These are phyloP conservation scores for Halisarca cf. caerulea DNA, from an alignment of 37 sponge, comb jelly and placozoan genomes.

Conservation along the genomic window DNA sequence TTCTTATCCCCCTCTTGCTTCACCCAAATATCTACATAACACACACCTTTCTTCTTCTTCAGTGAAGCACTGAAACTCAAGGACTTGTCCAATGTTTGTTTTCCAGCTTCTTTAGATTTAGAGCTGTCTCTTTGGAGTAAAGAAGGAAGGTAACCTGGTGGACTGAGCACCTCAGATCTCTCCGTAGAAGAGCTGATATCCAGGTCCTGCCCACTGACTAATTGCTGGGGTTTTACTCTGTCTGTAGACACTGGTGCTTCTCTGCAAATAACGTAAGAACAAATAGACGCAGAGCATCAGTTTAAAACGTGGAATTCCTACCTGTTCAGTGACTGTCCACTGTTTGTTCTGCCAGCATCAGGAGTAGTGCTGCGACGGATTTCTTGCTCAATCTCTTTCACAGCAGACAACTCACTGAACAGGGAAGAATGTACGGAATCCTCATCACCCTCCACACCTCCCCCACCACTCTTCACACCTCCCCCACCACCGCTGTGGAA, in stretches of 20 bases:
- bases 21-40: neutral
- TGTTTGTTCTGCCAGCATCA: neutral
- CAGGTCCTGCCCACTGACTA: too few species aligned
- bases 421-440: neutral
- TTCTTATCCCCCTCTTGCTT: neutral
- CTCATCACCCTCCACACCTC: neutral
- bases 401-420: neutral
- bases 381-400: neutral
- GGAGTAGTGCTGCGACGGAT: neutral
- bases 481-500: neutral
- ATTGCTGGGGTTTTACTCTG: too few species aligned
- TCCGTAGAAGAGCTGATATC: too few species aligned
- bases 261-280: too few species aligned
- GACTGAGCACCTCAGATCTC: neutral
- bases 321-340: neutral
- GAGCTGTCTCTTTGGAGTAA: neutral
- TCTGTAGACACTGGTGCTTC: too few species aligned
- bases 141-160: neutral
- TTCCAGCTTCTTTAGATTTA: neutral
- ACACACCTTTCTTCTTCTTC: slow-evolving; percentile 19
- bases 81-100: neutral
- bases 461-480: neutral
- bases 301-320: too few species aligned
- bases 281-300: too few species aligned
- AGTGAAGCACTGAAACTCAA: neutral